Evolutionary conservation across 2,113 vertebrate species (phyloP).

Genomic region (Ivindomyrus marchei): DNA sequence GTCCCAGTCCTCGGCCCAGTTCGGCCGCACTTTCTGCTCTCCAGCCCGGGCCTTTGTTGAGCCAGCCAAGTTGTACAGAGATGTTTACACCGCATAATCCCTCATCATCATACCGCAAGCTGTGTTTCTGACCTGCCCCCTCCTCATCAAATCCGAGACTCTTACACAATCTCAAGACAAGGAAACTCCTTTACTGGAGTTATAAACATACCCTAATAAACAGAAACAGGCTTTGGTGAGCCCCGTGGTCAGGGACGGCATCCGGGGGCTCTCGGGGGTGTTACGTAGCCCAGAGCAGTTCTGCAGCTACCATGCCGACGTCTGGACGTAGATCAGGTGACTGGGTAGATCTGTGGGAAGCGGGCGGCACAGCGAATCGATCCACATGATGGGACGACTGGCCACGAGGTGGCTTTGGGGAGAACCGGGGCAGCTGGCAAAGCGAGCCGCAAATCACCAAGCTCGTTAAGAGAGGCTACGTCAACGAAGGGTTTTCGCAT

Average conservation of each 20-base stretch:
- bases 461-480: neutral
- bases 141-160: neutral
- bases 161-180: neutral
- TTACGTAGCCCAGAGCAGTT: neutral
- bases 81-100: neutral
- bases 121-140: neutral
- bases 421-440: neutral
- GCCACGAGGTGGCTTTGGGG: neutral
- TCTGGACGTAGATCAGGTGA: neutral
- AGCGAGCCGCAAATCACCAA: neutral
- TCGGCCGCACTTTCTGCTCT: neutral
- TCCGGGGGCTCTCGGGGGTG: neutral
- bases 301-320: neutral
- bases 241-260: neutral
- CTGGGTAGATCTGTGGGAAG: neutral
- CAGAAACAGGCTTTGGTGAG: neutral
- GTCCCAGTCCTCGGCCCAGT: neutral
- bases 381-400: neutral
- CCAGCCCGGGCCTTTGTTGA: neutral
- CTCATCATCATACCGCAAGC: neutral
- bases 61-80: neutral
- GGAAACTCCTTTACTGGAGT: neutral
- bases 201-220: neutral
- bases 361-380: neutral
- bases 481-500: neutral